phyloP scores from a whole-genome alignment of 2,888 invertebrate species.

The Chymomyza procnemis region DNA sequence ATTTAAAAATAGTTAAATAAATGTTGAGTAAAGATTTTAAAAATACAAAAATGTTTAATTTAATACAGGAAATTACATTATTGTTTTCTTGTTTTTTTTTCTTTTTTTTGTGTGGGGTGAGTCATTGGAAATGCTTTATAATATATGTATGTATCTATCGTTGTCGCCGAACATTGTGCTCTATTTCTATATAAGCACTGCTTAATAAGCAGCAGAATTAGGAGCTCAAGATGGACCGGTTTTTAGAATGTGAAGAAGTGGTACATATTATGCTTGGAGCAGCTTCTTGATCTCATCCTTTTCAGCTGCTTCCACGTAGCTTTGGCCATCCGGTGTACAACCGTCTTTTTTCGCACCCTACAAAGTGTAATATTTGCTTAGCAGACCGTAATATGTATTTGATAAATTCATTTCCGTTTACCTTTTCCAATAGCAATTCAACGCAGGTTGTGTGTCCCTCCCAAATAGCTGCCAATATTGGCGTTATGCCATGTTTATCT shows the following conservation, averaged over 20 bases:
- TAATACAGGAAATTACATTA: not conserved
- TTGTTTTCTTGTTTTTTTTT: not conserved
- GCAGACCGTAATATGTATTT: not conserved
- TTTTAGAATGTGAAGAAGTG: not conserved
- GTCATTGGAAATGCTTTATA: not conserved
- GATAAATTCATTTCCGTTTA: slow-evolving; percentile 78
- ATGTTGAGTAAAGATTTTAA: slow-evolving; percentile 40
- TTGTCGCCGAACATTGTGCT: not conserved
- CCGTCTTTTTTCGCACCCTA: slow-evolving; percentile 91
- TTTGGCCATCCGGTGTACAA: slow-evolving; percentile 91
- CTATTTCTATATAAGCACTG: not conserved
- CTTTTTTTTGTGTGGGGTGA: not conserved
- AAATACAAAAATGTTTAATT: not conserved
- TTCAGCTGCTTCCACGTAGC: slow-evolving; percentile 93
- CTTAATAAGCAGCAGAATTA: not conserved
- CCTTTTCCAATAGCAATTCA: slow-evolving; percentile 90
- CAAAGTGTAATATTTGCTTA: not conserved
- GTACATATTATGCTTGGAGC: slow-evolving; percentile 64
- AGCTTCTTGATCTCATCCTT: slow-evolving; percentile 93
- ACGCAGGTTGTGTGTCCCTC: slow-evolving; percentile 97
- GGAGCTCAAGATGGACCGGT: not conserved
- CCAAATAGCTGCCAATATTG: slow-evolving; percentile 96
- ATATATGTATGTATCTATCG: not conserved
- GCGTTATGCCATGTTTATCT: slow-evolving; percentile 97
- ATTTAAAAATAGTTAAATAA: slow-evolving; percentile 48